Conservation (phyloP, 2,797 vertebrate genomes). For the Hylomyscus alleni region DNA sequence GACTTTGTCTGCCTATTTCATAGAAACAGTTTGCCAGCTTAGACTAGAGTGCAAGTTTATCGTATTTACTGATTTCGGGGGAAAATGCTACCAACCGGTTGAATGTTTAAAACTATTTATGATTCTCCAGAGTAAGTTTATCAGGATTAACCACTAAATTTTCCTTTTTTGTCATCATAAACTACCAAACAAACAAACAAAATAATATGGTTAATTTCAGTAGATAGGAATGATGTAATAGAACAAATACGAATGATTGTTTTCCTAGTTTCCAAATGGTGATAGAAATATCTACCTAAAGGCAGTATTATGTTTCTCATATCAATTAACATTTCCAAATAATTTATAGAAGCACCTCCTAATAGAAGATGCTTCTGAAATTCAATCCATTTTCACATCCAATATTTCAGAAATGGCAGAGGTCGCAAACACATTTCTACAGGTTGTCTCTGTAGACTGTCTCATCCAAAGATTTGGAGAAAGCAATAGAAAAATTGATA, state of each 20-base stretch:
- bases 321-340: background rate
- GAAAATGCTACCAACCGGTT: slow-evolving; percentile 49
- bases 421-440: background rate
- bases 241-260: background rate
- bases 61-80: background rate
- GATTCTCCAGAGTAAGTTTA: slow-evolving; percentile 64
- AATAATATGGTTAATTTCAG: background rate
- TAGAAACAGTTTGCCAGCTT: slow-evolving; percentile 43
- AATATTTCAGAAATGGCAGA: background rate
- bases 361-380: slow-evolving; percentile 21
- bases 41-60: background rate
- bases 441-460: background rate
- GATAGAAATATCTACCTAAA: background rate
- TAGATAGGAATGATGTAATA: background rate
- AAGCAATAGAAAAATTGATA: background rate
- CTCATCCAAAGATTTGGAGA: background rate
- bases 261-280: slow-evolving; percentile 33
- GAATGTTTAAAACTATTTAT: slow-evolving; percentile 56
- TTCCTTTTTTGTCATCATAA: background rate
- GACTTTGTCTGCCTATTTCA: slow-evolving; percentile 13
- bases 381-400: background rate
- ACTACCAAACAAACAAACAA: background rate
- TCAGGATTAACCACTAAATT: slow-evolving; percentile 16
- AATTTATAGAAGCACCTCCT: background rate
- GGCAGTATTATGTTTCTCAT: background rate